Conservation (phyloP, 2,113 vertebrate species). For the Rhinoptilus africanus region DNA sequence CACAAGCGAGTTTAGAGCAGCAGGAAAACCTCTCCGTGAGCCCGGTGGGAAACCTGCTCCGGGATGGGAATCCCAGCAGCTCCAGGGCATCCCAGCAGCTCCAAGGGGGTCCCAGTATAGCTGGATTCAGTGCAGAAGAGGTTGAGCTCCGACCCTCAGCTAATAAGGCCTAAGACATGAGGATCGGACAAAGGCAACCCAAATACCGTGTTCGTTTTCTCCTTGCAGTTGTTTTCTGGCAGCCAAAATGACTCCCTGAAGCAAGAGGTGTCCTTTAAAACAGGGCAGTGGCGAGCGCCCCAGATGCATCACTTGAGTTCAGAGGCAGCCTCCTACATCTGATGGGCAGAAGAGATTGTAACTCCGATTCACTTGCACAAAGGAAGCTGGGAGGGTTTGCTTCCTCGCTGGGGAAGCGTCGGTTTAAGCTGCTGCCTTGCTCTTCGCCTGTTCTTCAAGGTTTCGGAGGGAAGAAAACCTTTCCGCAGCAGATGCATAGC, state of each 20-base stretch:
- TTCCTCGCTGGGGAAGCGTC: neutral
- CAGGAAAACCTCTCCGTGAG: neutral
- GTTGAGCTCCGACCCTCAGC: neutral
- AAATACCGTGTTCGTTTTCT: neutral
- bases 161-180: neutral
- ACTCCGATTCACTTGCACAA: neutral
- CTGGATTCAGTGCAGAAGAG: neutral
- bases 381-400: neutral
- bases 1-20: neutral
- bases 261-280: neutral
- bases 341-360: neutral
- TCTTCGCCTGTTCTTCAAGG: neutral
- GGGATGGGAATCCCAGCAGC: neutral
- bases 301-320: neutral
- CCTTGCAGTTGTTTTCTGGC: neutral
- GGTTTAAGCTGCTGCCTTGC: neutral
- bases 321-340: neutral
- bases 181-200: neutral
- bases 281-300: neutral
- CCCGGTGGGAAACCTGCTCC: neutral
- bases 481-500: fast-evolving
- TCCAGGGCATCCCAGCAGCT: neutral
- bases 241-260: neutral
- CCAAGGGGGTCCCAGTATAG: neutral
- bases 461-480: neutral